Percentiles rank a stretch among this genome's conserved stretches.
phyloP scores from a whole-genome alignment of 2,888 invertebrate genomes.

The Brenthis hecate region DNA sequence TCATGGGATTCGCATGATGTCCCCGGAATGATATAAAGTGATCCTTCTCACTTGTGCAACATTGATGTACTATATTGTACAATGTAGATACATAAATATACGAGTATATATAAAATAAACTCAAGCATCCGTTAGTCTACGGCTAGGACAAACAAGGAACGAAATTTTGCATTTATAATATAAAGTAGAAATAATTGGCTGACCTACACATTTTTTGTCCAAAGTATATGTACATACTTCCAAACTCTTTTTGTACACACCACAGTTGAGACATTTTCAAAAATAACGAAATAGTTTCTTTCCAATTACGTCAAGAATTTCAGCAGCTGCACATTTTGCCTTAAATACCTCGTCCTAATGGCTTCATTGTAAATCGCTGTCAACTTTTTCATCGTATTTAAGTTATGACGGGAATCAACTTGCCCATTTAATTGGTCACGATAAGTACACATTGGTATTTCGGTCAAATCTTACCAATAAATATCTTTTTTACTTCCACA shows the following conservation, averaged over 20 bases:
- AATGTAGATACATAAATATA: too few relatives aligned
- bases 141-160: background rate
- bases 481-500: too few relatives aligned
- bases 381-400: conserved; percentile 30
- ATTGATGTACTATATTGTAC: too few relatives aligned
- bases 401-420: conserved; percentile 32
- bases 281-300: conserved; percentile 20
- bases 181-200: too few relatives aligned
- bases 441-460: conserved; percentile 26
- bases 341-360: conserved; percentile 50
- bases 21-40: too few relatives aligned
- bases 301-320: conserved; percentile 26
- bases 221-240: background rate
- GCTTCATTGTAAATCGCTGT: conserved; percentile 59
- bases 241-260: background rate
- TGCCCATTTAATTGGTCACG: conserved; percentile 11
- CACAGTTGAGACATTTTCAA: conserved; percentile 6
- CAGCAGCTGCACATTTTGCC: conserved; percentile 19
- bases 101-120: too few relatives aligned
- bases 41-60: too few relatives aligned
- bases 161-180: background rate
- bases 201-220: too few relatives aligned
- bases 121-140: too few relatives aligned
- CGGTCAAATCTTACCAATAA: conserved; percentile 14
- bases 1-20: too few relatives aligned